Conservation (phyloP, 2,113 vertebrate species). For the Neofelis nebulosa region DNA sequence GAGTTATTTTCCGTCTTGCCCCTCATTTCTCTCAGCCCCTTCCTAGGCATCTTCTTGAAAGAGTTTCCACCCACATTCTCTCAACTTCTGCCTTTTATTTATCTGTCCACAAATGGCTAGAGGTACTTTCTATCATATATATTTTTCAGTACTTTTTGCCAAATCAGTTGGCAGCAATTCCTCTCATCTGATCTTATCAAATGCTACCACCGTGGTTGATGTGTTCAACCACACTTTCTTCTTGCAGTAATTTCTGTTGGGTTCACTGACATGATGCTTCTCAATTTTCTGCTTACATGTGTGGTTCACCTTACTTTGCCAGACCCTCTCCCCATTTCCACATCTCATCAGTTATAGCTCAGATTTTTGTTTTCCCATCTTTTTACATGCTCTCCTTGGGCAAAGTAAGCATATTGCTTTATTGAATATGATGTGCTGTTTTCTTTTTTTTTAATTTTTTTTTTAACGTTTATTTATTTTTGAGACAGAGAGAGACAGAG, state of each 20-base stretch:
- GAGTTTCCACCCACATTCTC: rapidly evolving
- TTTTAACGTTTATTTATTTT: no score
- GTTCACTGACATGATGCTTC: no score
- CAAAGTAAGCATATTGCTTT: neutral
- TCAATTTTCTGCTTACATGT: neutral
- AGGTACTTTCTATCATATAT: neutral
- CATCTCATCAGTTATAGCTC: neutral
- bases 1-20: neutral
- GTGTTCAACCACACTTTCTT: neutral
- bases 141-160: neutral
- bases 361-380: neutral
- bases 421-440: neutral
- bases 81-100: neutral
- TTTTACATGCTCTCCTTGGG: neutral
- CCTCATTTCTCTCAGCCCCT: neutral
- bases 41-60: neutral
- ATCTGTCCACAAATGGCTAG: neutral
- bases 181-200: neutral
- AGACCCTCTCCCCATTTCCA: neutral
- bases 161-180: neutral
- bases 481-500: no score
- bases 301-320: neutral
- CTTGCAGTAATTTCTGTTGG: neutral
- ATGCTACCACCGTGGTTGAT: neutral
- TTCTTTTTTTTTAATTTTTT: neutral